These are phyloP conservation scores for Rhinoraja longicauda DNA, from an alignment of 2,797 vertebrate genomes.

Conservation along the genomic window DNA sequence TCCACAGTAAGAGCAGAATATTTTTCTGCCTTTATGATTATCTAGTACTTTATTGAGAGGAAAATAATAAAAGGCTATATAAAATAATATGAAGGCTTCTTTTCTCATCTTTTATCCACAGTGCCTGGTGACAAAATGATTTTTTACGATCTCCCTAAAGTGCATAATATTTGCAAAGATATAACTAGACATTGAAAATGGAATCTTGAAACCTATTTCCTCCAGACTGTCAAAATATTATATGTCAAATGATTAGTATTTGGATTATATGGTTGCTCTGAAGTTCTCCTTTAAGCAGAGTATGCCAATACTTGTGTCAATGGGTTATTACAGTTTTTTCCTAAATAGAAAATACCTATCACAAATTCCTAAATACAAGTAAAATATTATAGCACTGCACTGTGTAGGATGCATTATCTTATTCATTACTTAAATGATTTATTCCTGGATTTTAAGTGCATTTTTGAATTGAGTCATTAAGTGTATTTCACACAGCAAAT, in stretches of 20 bases:
- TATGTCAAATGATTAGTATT: not conserved
- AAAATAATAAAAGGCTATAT: not conserved
- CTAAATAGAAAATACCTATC: not conserved
- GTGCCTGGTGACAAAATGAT: not conserved
- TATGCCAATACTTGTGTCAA: not conserved
- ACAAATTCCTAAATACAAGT: not conserved
- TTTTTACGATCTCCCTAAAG: not conserved
- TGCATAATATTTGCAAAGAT: not conserved
- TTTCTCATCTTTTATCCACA: not conserved
- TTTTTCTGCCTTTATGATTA: not conserved
- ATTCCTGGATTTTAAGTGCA: not conserved
- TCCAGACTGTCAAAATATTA: not conserved
- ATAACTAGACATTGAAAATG: not conserved
- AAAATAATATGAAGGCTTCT: not conserved
- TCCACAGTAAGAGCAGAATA: not conserved
- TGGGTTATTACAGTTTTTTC: not conserved
- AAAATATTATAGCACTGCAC: not conserved
- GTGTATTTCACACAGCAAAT: not conserved
- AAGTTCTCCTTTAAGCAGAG: not conserved
- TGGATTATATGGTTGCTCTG: not conserved
- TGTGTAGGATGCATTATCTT: not conserved
- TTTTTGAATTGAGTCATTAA: slow-evolving; percentile 19
- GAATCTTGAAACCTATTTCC: not conserved
- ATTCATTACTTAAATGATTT: not conserved
- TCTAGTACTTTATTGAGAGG: not conserved